Evolutionary conservation across 1,140 invertebrate genomes (phyloP).

Genomic region (Muscidifurax raptorellus): DNA sequence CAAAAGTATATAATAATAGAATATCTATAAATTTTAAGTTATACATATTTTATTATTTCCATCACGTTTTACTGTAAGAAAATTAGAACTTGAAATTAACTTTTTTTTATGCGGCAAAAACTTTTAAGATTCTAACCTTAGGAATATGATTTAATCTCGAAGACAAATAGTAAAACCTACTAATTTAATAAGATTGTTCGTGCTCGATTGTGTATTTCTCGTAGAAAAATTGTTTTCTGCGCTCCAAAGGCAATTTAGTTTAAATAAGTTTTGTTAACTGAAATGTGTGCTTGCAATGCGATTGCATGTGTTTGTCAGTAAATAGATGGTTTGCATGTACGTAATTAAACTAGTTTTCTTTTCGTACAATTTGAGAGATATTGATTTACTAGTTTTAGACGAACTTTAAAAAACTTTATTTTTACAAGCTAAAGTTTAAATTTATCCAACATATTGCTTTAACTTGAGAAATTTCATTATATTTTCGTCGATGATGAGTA

Average conservation of each 20-base stretch:
- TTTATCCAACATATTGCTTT: too few species aligned
- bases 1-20: too few species aligned
- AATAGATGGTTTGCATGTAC: neutral
- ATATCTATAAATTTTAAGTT: too few species aligned
- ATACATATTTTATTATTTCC: too few species aligned
- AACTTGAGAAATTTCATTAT: too few species aligned
- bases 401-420: too few species aligned
- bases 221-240: neutral
- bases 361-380: neutral
- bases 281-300: neutral
- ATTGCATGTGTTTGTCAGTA: neutral
- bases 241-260: neutral
- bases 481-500: too few species aligned
- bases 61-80: too few species aligned
- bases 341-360: neutral
- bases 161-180: neutral
- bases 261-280: neutral
- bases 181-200: neutral
- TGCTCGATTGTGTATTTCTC: neutral
- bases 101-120: neutral
- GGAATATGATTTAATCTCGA: neutral
- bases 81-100: neutral
- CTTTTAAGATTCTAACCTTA: too few species aligned
- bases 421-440: too few species aligned
- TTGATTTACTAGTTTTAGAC: too few species aligned